Percentiles rank a stretch among this genome's conserved stretches.
These are phyloP conservation scores for Vulpes ferrilata DNA, from an alignment of 2,113 vertebrate species.

Conservation along the genomic window DNA sequence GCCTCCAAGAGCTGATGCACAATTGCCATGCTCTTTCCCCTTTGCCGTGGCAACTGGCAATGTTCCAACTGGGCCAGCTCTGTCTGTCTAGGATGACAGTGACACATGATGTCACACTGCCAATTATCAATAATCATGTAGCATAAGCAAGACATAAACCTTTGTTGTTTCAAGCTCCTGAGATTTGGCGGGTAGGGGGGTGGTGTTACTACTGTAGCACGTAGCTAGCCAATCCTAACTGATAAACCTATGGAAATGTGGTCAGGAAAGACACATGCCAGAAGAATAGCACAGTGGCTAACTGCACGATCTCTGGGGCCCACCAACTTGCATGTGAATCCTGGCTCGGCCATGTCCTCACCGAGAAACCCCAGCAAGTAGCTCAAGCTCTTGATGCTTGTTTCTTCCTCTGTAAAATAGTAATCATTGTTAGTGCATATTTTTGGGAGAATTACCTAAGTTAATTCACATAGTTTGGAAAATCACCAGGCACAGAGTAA, in stretches of 20 bases:
- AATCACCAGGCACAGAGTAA: slow-evolving; percentile 47
- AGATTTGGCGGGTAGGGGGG: neutral
- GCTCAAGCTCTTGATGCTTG: neutral
- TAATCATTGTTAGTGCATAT: neutral
- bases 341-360: neutral
- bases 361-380: rapidly evolving
- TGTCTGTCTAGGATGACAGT: neutral
- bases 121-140: neutral
- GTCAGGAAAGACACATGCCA: neutral
- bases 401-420: neutral
- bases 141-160: neutral
- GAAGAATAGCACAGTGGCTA: neutral
- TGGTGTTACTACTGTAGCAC: neutral
- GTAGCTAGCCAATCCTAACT: neutral
- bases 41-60: neutral
- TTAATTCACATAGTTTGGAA: slow-evolving; percentile 29
- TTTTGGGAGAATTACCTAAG: slow-evolving; percentile 20
- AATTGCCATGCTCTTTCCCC: neutral
- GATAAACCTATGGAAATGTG: neutral
- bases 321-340: rapidly evolving
- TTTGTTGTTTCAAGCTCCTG: neutral
- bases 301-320: rapidly evolving
- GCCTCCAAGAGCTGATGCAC: neutral
- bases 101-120: neutral
- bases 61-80: neutral